These are phyloP conservation scores for Oreochromis tanganicae DNA, from an alignment of 2,113 vertebrate species.

Conservation along the genomic window DNA sequence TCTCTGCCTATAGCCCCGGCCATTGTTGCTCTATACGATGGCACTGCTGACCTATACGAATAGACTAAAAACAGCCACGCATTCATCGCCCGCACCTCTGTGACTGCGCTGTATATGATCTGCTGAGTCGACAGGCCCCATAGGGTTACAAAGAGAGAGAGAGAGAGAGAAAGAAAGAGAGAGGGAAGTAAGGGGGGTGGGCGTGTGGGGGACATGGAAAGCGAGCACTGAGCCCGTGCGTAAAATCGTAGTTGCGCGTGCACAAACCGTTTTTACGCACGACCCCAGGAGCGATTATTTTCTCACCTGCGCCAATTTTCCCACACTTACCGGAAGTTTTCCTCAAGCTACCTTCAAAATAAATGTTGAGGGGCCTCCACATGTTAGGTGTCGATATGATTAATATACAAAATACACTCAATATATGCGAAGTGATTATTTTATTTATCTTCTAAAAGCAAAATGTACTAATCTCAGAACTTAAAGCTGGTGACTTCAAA, in stretches of 20 bases:
- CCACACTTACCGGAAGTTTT: not conserved
- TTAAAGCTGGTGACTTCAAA: not conserved
- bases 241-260: not conserved
- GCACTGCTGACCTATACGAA: slow-evolving; percentile 70
- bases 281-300: not conserved
- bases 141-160: slow-evolving; percentile 14
- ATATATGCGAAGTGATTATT: not conserved
- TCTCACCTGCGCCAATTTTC: not conserved
- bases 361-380: not conserved
- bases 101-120: slow-evolving; percentile 13
- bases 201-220: not conserved
- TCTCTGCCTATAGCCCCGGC: slow-evolving; percentile 52
- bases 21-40: slow-evolving; percentile 65
- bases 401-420: not conserved
- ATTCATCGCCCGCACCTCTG: slow-evolving; percentile 36
- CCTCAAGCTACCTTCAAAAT: not conserved
- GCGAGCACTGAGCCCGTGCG: not conserved
- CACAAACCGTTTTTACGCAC: not conserved
- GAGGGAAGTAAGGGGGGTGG: not conserved
- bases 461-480: not conserved
- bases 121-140: slow-evolving; percentile 63
- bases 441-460: no score
- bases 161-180: not conserved
- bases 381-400: not conserved
- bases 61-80: slow-evolving; percentile 47